Conservation (phyloP, 2,797 vertebrate genomes). For the Phaenicophaeus curvirostris region DNA sequence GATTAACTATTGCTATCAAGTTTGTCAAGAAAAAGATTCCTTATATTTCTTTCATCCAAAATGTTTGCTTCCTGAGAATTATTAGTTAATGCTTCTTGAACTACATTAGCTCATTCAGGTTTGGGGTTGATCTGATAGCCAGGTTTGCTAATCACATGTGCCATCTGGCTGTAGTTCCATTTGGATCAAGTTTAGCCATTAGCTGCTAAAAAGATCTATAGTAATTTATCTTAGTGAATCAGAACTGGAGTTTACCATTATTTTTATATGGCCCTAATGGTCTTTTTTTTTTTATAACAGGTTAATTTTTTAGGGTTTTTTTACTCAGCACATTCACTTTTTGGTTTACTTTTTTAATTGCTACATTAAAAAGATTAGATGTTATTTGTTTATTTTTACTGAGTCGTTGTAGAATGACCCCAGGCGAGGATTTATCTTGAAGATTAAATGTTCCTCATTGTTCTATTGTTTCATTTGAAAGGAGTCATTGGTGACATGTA, state of each 20-base stretch:
- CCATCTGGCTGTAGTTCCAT: conserved; percentile 68
- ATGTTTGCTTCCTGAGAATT: conserved; percentile 50
- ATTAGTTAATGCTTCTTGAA: conserved; percentile 58
- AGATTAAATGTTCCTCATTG: conserved; percentile 30
- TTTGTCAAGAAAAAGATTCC: neutral
- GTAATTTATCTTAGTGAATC: conserved; percentile 64
- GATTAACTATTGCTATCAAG: neutral
- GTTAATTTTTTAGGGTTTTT: neutral
- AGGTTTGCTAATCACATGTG: conserved; percentile 39
- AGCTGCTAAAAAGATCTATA: conserved; percentile 24
- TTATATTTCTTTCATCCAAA: conserved; percentile 6
- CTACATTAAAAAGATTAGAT: neutral
- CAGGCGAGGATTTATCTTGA: neutral
- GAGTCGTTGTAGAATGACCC: conserved; percentile 38
- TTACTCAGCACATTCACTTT: neutral
- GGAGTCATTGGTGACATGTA: conserved; percentile 52
- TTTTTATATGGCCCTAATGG: neutral
- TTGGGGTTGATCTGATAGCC: conserved; percentile 62
- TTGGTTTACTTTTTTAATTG: conserved; percentile 12
- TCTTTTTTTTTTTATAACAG: neutral
- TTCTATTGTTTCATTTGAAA: conserved; percentile 51
- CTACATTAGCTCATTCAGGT: neutral
- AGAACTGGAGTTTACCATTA: neutral
- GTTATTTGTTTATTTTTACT: conserved; percentile 8
- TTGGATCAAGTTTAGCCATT: conserved; percentile 68